Conservation (phyloP, 2,797 vertebrate genomes). For the Pteronotus mesoamericanus region DNA sequence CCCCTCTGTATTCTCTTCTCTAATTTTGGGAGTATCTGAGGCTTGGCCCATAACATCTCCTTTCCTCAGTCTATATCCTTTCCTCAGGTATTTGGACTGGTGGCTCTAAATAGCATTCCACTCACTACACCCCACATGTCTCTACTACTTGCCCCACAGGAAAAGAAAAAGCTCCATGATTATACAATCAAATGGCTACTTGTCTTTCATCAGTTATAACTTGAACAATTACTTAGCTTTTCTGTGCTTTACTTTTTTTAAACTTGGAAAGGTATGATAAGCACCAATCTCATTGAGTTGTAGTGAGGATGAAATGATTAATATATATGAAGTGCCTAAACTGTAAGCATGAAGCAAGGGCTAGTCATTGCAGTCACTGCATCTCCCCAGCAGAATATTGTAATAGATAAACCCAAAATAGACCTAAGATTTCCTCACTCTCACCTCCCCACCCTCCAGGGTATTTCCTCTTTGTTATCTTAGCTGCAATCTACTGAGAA, state of each 20-base stretch:
- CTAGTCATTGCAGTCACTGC: not conserved
- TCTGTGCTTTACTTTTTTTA: not conserved
- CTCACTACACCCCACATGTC: rapidly evolving
- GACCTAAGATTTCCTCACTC: not conserved
- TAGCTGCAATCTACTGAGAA: not conserved
- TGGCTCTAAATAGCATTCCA: not conserved
- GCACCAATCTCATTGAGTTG: not conserved
- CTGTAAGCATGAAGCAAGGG: not conserved
- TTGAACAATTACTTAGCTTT: not conserved
- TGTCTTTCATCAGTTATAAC: not conserved
- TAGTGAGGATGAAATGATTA: not conserved
- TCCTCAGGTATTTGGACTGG: not conserved
- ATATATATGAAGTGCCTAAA: not conserved
- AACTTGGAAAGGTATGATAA: not conserved
- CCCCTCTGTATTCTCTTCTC: not conserved
- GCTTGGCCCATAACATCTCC: not conserved
- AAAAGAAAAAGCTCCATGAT: not conserved
- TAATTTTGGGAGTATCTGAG: not conserved
- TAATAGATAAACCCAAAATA: not conserved
- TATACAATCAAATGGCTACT: not conserved
- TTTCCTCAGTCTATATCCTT: not conserved
- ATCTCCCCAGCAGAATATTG: not conserved
- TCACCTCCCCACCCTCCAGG: not conserved
- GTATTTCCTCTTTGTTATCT: not conserved
- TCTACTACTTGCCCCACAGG: not conserved